A percentile compares a stretch with the other conserved stretches of the same genome.
These are phyloP conservation scores for Erythrocercus mccallii DNA, from an alignment of 2,113 vertebrate species.

Conservation along the genomic window DNA sequence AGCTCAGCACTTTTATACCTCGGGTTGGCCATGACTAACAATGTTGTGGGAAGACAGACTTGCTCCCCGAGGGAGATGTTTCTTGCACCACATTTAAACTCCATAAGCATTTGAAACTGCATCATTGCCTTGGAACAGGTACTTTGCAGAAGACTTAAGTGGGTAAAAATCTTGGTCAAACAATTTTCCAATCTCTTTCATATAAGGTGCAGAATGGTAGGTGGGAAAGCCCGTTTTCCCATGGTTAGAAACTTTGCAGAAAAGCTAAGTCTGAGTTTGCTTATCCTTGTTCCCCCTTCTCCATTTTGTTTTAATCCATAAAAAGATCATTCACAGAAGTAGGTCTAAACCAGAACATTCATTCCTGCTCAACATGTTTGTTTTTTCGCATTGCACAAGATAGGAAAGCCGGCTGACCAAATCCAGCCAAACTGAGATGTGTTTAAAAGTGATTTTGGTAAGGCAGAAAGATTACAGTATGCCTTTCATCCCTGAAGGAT, in stretches of 20 bases:
- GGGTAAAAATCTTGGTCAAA: not conserved
- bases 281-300: constrained; percentile 48
- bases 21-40: constrained; percentile 8
- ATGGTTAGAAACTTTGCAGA: not conserved
- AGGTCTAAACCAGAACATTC: constrained; percentile 39
- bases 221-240: not conserved
- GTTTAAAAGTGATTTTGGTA: not conserved
- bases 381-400: not conserved
- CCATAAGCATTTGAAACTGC: constrained; percentile 3
- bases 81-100: constrained; percentile 31
- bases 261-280: constrained; percentile 50
- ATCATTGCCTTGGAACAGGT: not conserved
- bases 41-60: not conserved
- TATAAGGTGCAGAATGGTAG: not conserved
- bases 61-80: not conserved
- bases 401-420: constrained; percentile 8
- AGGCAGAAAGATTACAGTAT: constrained; percentile 12
- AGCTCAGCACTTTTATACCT: constrained; percentile 42
- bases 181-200: constrained; percentile 16
- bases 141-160: not conserved
- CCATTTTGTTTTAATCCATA: constrained; percentile 11
- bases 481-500: constrained; percentile 51
- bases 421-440: not conserved
- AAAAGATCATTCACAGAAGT: constrained; percentile 11
- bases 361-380: not conserved